Evolutionary conservation across 2,888 invertebrate species (phyloP).

Genomic region (Saturnia pavonia): DNA sequence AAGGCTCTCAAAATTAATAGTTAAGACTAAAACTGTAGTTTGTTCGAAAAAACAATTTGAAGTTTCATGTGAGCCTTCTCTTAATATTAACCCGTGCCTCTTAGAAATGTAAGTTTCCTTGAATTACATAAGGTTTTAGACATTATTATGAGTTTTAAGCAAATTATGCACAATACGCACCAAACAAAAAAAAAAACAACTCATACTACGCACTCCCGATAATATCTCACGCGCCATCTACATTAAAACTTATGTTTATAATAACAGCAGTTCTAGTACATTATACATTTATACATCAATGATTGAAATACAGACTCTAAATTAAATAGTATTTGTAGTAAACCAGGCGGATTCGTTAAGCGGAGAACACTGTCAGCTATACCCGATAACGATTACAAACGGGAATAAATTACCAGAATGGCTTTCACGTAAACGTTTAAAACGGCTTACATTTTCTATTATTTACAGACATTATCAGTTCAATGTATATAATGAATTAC

Average conservation of each 20-base stretch:
- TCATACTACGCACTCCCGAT: too few species aligned
- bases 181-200: too few species aligned
- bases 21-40: too few species aligned
- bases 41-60: too few species aligned
- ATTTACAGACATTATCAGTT: background rate
- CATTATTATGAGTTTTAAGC: too few species aligned
- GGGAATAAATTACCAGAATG: background rate
- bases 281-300: background rate
- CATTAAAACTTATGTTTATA: background rate
- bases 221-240: too few species aligned
- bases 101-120: too few species aligned
- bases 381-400: background rate
- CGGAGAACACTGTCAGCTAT: background rate
- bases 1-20: too few species aligned
- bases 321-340: slow-evolving; percentile 5
- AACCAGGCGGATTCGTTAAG: background rate
- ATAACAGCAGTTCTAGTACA: background rate
- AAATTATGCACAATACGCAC: too few species aligned
- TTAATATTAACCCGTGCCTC: too few species aligned
- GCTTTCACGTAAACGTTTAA: background rate
- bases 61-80: too few species aligned
- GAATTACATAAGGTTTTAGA: too few species aligned
- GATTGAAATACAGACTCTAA: background rate
- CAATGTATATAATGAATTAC: background rate
- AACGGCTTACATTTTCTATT: background rate